Evolutionary conservation across 2,113 vertebrate species (phyloP), one percentile per base, ranked within the genome.

Genomic region (Carassius carassius): DNA sequence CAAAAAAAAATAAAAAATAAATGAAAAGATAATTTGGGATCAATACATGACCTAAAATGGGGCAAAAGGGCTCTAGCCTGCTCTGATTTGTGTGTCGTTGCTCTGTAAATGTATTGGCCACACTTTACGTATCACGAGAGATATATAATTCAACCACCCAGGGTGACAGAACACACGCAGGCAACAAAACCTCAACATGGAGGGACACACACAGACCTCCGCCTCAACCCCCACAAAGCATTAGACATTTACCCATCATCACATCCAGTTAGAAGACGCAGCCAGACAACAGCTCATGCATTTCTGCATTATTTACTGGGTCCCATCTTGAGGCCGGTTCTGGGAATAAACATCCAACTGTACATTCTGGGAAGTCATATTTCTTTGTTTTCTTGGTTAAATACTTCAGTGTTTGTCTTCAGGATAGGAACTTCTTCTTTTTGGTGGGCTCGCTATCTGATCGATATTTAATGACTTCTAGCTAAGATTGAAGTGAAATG

Each of bases 151-250:
- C 76, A 79, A 89, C 91, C 90, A 92, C 90, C 90, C 93, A 91
- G 87, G 91, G 78, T 16, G 90, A 76, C 83, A 83, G 90, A 92
- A 90, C 90, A 91, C 91, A 93, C 90, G 90, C 89, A 91, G 90
- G 58, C 72, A n/a, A 80, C 73, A 79, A 74, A 89, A 91, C 90
- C 91, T 92, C 90, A 90, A 89, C 88, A 87, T 62, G 32, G 54
- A 77, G 51, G 77, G 67, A 80, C 44, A 60, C 51, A 49, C 78
- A 44, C 84, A 85, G 67, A 73, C 63, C 77, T 72, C 78, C 56
- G 44, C 74, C 58, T 84, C 25, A 65, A 76, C 77, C 13, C 70
- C 51, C 60, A 6, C 21, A 67, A 5, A n/a, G 32, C 44, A 76
- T 58, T 67, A 84, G 62, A 63, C 78, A 35, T 72, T 74, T 37